These are phyloP conservation scores for Aethes cnicana DNA, from an alignment of 2,888 invertebrate species.

Conservation along the genomic window DNA sequence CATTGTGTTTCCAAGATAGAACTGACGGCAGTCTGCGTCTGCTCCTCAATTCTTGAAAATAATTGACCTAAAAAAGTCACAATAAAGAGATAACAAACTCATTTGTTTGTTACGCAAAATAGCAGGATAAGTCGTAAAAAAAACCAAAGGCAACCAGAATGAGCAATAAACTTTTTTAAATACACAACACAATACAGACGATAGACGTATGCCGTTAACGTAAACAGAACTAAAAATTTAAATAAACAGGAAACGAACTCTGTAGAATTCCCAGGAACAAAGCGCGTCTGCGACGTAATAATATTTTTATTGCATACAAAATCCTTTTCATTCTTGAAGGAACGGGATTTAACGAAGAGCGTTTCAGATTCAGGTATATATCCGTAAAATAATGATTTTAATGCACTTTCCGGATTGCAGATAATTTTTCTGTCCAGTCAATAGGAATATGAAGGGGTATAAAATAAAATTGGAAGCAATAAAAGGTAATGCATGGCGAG, in stretches of 20 bases:
- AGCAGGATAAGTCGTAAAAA: background rate
- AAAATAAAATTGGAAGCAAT: slow-evolving; percentile 75
- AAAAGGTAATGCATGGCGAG: slow-evolving; percentile 65
- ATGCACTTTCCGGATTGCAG: slow-evolving; percentile 47
- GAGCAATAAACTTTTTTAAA: background rate
- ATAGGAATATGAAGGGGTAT: slow-evolving; percentile 58
- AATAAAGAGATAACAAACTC: slow-evolving; percentile 1
- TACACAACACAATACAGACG: background rate
- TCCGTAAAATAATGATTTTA: slow-evolving; percentile 53
- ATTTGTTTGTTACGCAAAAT: background rate
- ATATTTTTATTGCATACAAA: slow-evolving; percentile 29
- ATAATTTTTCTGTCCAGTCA: slow-evolving; percentile 53
- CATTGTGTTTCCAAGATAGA: slow-evolving; percentile 68
- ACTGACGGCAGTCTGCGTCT: slow-evolving; percentile 55
- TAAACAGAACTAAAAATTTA: slow-evolving; percentile 3
- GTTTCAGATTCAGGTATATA: slow-evolving; percentile 36
- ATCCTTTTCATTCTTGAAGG: slow-evolving; percentile 25
- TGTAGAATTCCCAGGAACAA: slow-evolving; percentile 14
- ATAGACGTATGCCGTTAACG: background rate
- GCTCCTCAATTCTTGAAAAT: slow-evolving; percentile 19
- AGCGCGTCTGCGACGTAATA: slow-evolving; percentile 22
- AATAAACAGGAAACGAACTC: slow-evolving; percentile 18
- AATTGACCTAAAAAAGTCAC: slow-evolving; percentile 13
- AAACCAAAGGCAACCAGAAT: background rate
- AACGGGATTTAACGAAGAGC: slow-evolving; percentile 21